Percentiles rank a stretch among this genome's conserved stretches.
These are phyloP conservation scores for Globia sparganii DNA, from an alignment of 2,888 invertebrate genomes.

Conservation along the genomic window DNA sequence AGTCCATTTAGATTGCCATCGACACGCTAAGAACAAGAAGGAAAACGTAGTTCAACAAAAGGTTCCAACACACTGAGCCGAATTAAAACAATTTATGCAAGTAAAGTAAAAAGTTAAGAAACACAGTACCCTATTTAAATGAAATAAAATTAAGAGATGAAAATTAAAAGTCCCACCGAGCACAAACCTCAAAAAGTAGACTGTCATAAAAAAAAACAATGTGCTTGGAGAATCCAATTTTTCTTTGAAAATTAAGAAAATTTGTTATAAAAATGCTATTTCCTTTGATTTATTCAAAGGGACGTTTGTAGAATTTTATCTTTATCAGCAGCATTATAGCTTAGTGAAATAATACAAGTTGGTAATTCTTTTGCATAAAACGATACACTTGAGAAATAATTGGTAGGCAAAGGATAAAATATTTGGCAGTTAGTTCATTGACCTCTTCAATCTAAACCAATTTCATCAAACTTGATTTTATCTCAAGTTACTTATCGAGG, in stretches of 20 bases:
- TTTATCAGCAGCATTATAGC: slow-evolving; percentile 19
- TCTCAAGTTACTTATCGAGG: slow-evolving; percentile 5
- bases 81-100: background rate
- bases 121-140: background rate
- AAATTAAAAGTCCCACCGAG: slow-evolving; percentile 3
- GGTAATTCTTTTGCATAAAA: background rate
- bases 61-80: background rate
- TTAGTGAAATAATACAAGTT: slow-evolving; percentile 23
- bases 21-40: background rate
- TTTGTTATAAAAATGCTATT: slow-evolving; percentile 9
- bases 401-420: slow-evolving; percentile 3
- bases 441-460: slow-evolving; percentile 14
- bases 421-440: slow-evolving; percentile 11
- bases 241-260: slow-evolving; percentile 34
- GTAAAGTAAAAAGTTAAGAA: background rate
- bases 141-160: background rate
- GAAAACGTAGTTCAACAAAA: background rate
- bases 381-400: slow-evolving; percentile 11
- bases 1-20: too few relatives aligned
- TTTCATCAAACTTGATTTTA: slow-evolving; percentile 26
- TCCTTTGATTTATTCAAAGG: slow-evolving; percentile 30
- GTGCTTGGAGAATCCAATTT: slow-evolving; percentile 1
- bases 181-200: background rate
- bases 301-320: slow-evolving; percentile 26
- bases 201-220: slow-evolving; percentile 18